Conservation (phyloP, 92 coral and sea anemone species). For the Palythoa caribaeorum region DNA sequence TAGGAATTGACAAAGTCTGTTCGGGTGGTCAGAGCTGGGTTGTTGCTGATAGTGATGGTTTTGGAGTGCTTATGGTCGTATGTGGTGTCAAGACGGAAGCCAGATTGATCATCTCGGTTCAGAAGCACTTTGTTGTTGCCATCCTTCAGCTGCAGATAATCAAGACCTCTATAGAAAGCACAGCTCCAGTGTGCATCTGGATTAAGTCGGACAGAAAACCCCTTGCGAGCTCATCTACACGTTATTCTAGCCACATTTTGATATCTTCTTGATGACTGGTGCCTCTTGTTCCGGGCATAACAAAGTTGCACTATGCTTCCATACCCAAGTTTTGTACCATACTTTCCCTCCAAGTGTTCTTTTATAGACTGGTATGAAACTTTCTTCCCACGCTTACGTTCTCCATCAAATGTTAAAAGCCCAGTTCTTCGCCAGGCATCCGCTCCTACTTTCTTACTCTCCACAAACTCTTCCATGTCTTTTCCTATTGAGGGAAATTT, state of each 20-base stretch:
- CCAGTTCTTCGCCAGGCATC: too few species aligned
- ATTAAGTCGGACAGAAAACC: background rate
- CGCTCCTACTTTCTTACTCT: too few species aligned
- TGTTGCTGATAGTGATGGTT: background rate
- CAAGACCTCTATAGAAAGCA: conserved; percentile 26
- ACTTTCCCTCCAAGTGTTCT: conserved; percentile 46
- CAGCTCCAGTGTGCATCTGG: conserved; percentile 43
- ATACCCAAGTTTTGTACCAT: conserved; percentile 39
- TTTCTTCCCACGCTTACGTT: conserved; percentile 54
- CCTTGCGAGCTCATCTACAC: too few species aligned
- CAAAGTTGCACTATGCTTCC: conserved; percentile 60
- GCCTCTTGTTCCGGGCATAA: conserved; percentile 47
- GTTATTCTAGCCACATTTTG: too few species aligned
- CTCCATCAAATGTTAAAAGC: conserved; percentile 42
- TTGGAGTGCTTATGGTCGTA: conserved; percentile 24
- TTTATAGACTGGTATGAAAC: conserved; percentile 44
- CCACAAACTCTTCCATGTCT: too few species aligned
- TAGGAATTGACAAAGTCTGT: conserved; percentile 49
- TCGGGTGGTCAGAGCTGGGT: conserved; percentile 37
- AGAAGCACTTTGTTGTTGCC: conserved; percentile 19
- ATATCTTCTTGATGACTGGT: background rate
- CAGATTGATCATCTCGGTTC: conserved; percentile 32
- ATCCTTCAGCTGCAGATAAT: conserved; percentile 19
- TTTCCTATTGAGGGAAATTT: too few species aligned
- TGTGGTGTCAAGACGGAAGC: conserved; percentile 42